phyloP scores from a whole-genome alignment of 2,113 vertebrate genomes.

The Phaetusa simplex region DNA sequence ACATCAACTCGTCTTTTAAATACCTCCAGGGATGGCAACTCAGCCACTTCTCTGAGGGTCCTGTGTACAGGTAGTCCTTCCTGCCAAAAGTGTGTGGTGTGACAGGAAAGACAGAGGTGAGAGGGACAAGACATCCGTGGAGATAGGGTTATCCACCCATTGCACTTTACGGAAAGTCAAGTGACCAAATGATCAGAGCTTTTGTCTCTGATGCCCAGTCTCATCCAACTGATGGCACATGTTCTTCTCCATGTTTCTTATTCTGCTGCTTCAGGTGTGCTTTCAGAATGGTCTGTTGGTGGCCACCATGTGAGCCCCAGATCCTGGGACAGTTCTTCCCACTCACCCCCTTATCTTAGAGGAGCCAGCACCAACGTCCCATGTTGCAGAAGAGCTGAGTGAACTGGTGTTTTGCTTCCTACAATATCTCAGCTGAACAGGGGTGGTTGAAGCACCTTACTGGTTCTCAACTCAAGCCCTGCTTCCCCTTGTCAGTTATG shows the following conservation, averaged over 20 bases:
- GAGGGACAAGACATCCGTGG: neutral
- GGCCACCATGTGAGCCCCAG: neutral
- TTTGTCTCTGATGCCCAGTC: neutral
- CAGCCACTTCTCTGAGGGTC: neutral
- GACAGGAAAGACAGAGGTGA: neutral
- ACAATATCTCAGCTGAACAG: neutral
- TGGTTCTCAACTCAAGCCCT: neutral
- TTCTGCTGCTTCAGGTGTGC: neutral
- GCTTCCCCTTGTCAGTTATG: neutral
- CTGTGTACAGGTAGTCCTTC: neutral
- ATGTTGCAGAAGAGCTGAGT: neutral
- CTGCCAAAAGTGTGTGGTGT: neutral
- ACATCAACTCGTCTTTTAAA: neutral
- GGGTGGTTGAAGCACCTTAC: neutral
- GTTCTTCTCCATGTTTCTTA: neutral
- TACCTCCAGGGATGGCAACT: neutral
- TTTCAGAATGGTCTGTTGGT: neutral
- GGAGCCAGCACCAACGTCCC: neutral
- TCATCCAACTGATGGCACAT: neutral
- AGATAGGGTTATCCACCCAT: neutral
- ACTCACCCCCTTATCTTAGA: neutral
- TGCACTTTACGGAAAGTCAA: neutral
- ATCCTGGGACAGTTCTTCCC: neutral
- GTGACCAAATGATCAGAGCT: neutral
- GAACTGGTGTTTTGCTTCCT: neutral